phyloP scores from a whole-genome alignment of 2,113 vertebrate species.

The Tragelaphus imberbis region DNA sequence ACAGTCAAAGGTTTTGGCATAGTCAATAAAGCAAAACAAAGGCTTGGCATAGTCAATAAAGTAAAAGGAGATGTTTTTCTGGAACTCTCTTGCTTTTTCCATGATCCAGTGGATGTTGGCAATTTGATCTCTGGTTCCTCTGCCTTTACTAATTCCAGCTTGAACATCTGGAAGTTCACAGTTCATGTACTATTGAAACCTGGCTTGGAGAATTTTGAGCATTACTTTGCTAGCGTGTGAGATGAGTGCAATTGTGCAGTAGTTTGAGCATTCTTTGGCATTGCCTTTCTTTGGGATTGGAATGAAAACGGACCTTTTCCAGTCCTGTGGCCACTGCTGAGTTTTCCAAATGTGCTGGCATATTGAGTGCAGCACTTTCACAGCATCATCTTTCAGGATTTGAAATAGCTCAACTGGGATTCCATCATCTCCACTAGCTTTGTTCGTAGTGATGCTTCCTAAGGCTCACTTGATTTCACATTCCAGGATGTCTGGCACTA shows the following conservation, averaged over 20 bases:
- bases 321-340: neutral
- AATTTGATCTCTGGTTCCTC: neutral
- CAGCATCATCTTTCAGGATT: neutral
- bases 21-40: neutral
- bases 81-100: fast-evolving
- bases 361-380: neutral
- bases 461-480: neutral
- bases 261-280: neutral
- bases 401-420: neutral
- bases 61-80: neutral
- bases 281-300: neutral
- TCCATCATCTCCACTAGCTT: neutral
- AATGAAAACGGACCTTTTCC: neutral
- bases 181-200: neutral
- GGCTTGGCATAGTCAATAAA: neutral
- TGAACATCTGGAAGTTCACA: neutral
- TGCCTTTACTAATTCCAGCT: neutral
- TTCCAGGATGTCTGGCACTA: neutral
- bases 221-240: neutral
- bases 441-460: neutral
- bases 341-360: neutral
- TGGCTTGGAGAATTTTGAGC: neutral
- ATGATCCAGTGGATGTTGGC: neutral
- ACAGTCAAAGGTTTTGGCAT: fast-evolving
- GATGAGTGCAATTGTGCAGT: neutral